phyloP scores from a whole-genome alignment of 2,797 vertebrate species.

The Chrosomus eos region DNA sequence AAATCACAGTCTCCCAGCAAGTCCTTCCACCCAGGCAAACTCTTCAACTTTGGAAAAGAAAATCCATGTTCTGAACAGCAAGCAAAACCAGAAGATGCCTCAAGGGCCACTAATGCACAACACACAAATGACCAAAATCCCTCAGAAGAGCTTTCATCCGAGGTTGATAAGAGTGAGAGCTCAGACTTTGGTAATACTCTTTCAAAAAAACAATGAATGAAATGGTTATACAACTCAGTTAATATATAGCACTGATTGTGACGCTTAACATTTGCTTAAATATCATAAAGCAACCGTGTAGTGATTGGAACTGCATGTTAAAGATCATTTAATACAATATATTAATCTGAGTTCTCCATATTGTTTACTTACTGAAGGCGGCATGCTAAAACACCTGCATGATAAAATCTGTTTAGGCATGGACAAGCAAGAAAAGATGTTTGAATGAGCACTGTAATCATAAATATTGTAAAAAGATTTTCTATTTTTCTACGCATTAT shows the following conservation, averaged over 20 bases:
- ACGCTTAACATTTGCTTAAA: conserved; percentile 28
- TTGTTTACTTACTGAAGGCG: neutral
- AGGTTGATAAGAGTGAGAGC: conserved; percentile 70
- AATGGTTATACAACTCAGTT: conserved; percentile 8
- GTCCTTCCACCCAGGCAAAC: conserved; percentile 93
- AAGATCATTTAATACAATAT: conserved; percentile 37
- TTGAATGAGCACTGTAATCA: conserved; percentile 57
- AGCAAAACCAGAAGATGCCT: conserved; percentile 28
- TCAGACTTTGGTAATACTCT: conserved; percentile 70
- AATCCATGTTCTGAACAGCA: conserved; percentile 62
- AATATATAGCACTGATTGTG: conserved; percentile 21
- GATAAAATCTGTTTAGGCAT: conserved; percentile 14
- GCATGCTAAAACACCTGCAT: conserved; percentile 36
- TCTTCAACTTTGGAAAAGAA: conserved; percentile 90
- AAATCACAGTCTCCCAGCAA: conserved; percentile 95
- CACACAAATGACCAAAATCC: conserved; percentile 79
- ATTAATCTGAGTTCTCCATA: conserved; percentile 20
- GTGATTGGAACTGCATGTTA: conserved; percentile 30
- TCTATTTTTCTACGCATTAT: conserved; percentile 79
- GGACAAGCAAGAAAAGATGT: neutral
- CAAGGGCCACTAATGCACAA: conserved; percentile 61
- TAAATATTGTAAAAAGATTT: conserved; percentile 72
- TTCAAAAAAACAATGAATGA: conserved; percentile 66
- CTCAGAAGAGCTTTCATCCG: conserved; percentile 72
- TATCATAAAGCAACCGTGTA: conserved; percentile 28